Percentiles rank a stretch among this genome's conserved stretches.
Evolutionary conservation across 1,140 invertebrate species (phyloP).

Genomic region (Philotrypesis tridentata): DNA sequence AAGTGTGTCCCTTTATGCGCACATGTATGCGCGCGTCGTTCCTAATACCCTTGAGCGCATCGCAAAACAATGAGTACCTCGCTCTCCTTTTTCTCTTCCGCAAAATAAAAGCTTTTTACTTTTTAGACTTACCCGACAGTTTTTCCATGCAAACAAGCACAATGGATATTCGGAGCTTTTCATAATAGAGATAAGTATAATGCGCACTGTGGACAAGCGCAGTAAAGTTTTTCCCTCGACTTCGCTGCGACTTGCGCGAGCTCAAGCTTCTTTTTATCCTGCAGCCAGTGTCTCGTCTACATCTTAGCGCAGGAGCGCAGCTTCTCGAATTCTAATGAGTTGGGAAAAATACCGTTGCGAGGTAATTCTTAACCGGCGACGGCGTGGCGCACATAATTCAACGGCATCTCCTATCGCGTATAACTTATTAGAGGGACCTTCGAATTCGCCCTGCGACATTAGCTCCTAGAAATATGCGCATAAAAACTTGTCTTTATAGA

Average conservation of each 20-base stretch:
- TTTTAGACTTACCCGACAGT: background rate
- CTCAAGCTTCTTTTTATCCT: background rate
- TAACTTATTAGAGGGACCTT: too few species aligned
- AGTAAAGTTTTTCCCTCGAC: background rate
- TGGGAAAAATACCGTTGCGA: too few species aligned
- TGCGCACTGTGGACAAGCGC: background rate
- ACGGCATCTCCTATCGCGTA: too few species aligned
- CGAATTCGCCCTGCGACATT: too few species aligned
- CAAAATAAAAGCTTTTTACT: conserved; percentile 15
- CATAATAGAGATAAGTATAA: background rate
- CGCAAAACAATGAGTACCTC: background rate
- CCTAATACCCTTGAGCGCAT: background rate
- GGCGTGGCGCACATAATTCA: too few species aligned
- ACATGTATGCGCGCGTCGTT: too few species aligned
- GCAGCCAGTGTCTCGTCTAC: too few species aligned
- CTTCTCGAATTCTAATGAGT: background rate
- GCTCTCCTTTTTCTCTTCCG: background rate
- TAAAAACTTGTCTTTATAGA: too few species aligned
- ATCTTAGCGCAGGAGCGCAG: too few species aligned
- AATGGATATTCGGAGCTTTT: background rate
- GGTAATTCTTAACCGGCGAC: too few species aligned
- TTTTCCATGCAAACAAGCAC: background rate
- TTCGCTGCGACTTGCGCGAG: background rate
- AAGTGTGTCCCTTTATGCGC: background rate
- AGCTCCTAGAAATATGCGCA: too few species aligned